Conservation (phyloP, 2,888 invertebrate genomes). For the Spisula solida region DNA sequence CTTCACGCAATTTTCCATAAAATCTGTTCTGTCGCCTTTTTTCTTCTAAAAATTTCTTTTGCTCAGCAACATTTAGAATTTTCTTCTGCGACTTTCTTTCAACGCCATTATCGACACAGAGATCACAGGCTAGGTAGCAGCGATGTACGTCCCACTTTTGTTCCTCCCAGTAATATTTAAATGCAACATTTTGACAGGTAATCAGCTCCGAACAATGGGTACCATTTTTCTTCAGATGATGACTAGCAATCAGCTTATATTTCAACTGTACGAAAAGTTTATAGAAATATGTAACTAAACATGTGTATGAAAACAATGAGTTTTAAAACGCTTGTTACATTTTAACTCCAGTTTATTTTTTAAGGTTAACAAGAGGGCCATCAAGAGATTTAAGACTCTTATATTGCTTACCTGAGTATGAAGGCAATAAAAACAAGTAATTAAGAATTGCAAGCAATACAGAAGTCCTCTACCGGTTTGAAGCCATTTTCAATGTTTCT, state of each 20-base stretch:
- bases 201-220: conserved; percentile 54
- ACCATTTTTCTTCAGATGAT: conserved; percentile 59
- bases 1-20: background rate
- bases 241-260: conserved; percentile 48
- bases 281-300: too few relatives aligned
- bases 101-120: conserved; percentile 18
- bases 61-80: conserved; percentile 32
- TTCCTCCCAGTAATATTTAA: conserved; percentile 66
- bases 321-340: too few relatives aligned
- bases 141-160: conserved; percentile 63
- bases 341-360: too few relatives aligned
- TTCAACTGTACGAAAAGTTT: conserved; percentile 43
- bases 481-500: too few relatives aligned
- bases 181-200: conserved; percentile 51
- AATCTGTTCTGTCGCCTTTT: conserved; percentile 8
- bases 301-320: too few relatives aligned
- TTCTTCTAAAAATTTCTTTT: conserved; percentile 13
- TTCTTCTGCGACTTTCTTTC: conserved; percentile 29
- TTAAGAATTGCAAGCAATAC: too few relatives aligned
- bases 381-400: too few relatives aligned
- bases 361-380: too few relatives aligned
- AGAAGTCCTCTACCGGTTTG: too few relatives aligned
- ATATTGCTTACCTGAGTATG: too few relatives aligned
- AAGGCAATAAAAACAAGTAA: too few relatives aligned
- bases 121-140: conserved; percentile 36